Percentiles rank a stretch among this genome's conserved stretches.
phyloP scores from a whole-genome alignment of 2,888 invertebrate genomes.

The Dastarcus helophoroides region DNA sequence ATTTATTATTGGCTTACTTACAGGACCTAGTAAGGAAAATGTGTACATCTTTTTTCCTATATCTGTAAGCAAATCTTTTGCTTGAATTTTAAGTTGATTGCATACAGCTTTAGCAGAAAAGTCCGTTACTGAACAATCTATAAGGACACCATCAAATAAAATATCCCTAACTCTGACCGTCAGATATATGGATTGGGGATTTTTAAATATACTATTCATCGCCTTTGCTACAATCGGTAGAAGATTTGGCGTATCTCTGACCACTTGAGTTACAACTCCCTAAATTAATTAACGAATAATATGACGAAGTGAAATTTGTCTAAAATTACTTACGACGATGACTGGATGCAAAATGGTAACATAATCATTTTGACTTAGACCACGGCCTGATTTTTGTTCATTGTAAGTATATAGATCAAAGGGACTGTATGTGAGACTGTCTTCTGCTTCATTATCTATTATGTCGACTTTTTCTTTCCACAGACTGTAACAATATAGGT shows the following conservation, averaged over 20 bases:
- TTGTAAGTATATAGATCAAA: constrained; percentile 58
- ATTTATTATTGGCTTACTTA: constrained; percentile 38
- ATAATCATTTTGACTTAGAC: constrained; percentile 62
- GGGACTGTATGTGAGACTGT: constrained; percentile 61
- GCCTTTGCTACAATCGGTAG: constrained; percentile 57
- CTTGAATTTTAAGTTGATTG: constrained; percentile 51
- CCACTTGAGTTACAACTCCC: constrained; percentile 46
- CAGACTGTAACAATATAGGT: constrained; percentile 48
- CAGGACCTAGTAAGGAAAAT: constrained; percentile 65
- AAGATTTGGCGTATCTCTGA: constrained; percentile 53
- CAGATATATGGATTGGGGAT: constrained; percentile 49
- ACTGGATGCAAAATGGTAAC: constrained; percentile 59
- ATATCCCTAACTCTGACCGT: constrained; percentile 56
- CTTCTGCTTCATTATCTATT: constrained; percentile 58
- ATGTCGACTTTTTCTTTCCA: constrained; percentile 72
- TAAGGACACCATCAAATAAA: constrained; percentile 58
- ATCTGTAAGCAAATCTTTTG: constrained; percentile 43
- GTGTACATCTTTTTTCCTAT: constrained; percentile 51
- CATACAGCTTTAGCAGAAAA: constrained; percentile 67
- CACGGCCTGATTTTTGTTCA: constrained; percentile 50
- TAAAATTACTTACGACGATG: constrained; percentile 46
- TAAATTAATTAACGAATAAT: constrained; percentile 27
- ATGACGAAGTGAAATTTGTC: constrained; percentile 1
- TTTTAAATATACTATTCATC: constrained; percentile 53
- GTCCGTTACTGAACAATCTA: constrained; percentile 63